These are phyloP conservation scores for Eulemur rubriventer DNA, from an alignment of 2,797 vertebrate genomes.

Conservation along the genomic window DNA sequence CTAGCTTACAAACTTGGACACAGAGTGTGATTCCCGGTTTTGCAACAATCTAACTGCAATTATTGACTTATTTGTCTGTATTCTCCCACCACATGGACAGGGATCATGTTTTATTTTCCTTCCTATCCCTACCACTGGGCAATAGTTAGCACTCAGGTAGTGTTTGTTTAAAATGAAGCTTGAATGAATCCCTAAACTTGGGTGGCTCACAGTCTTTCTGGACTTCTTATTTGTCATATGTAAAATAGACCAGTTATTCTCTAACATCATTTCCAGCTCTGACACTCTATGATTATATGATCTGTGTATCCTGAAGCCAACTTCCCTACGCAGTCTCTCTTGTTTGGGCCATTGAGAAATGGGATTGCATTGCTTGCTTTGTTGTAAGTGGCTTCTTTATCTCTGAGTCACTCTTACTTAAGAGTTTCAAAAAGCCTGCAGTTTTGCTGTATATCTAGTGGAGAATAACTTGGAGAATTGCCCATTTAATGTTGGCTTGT, in stretches of 20 bases:
- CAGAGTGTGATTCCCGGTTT: not conserved
- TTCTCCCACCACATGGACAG: not conserved
- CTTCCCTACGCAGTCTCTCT: constrained; percentile 33
- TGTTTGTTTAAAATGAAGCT: constrained; percentile 36
- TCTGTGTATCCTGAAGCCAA: constrained; percentile 28
- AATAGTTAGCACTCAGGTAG: constrained; percentile 9
- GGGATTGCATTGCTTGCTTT: constrained; percentile 21
- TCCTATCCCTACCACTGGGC: constrained; percentile 5
- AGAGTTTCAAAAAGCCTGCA: constrained; percentile 44
- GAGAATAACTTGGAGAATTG: constrained; percentile 49
- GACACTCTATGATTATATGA: constrained; percentile 27
- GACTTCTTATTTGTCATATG: constrained; percentile 32
- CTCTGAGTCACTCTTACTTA: constrained; percentile 65
- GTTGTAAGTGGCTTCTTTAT: constrained; percentile 50
- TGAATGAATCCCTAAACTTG: constrained; percentile 42
- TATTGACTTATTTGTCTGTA: constrained; percentile 20
- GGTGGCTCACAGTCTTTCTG: constrained; percentile 10
- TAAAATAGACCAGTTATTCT: constrained; percentile 15
- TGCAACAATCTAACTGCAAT: not conserved
- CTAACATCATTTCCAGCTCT: constrained; percentile 18
- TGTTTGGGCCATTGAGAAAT: constrained; percentile 55
- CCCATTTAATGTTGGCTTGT: constrained; percentile 48
- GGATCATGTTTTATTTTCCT: constrained; percentile 42
- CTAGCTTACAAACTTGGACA: not conserved
- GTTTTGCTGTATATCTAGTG: constrained; percentile 29